These are phyloP conservation scores for Geococcyx californianus DNA, from an alignment of 2,113 vertebrate species.

Conservation along the genomic window DNA sequence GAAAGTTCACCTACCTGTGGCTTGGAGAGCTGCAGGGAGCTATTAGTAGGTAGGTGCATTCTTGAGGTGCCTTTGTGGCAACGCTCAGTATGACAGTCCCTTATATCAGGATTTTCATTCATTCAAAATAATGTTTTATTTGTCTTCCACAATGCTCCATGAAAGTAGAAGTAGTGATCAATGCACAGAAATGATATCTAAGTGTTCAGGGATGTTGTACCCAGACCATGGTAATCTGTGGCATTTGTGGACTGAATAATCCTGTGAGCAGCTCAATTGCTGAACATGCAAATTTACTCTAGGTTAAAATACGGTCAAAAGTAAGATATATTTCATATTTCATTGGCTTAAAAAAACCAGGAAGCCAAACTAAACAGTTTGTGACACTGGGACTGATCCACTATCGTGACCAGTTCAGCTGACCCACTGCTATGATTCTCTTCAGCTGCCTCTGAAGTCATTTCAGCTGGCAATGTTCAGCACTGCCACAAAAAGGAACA, in stretches of 20 bases:
- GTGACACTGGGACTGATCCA: not conserved
- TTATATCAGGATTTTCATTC: not conserved
- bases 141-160: not conserved
- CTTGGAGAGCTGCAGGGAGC: not conserved
- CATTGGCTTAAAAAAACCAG: not conserved
- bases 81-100: not conserved
- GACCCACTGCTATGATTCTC: too few relatives aligned
- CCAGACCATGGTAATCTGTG: not conserved
- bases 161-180: not conserved
- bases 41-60: not conserved
- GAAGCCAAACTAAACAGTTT: not conserved
- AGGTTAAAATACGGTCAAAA: not conserved
- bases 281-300: not conserved
- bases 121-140: not conserved
- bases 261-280: not conserved
- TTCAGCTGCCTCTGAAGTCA: not conserved
- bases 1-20: not conserved
- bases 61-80: not conserved
- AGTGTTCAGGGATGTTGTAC: not conserved
- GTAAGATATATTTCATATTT: not conserved
- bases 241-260: not conserved
- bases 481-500: not conserved
- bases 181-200: not conserved
- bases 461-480: not conserved
- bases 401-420: not conserved